Evolutionary conservation across 1,140 invertebrate species (phyloP).

Genomic region (Calliphora vicina): DNA sequence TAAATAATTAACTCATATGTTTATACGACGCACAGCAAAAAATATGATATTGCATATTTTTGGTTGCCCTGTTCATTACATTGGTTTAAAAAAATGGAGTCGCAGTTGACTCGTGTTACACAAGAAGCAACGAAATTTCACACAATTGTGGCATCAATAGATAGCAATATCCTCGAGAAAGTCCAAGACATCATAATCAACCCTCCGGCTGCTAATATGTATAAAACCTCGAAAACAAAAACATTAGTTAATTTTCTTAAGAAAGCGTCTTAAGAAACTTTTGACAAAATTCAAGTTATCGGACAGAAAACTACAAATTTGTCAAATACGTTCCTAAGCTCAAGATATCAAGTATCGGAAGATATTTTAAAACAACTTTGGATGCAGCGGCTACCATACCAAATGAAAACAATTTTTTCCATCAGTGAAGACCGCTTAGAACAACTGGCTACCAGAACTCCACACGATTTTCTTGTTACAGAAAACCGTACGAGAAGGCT

Average conservation of each 20-base stretch:
- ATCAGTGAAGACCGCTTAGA: not conserved
- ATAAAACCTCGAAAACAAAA: not conserved
- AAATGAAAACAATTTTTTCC: slow-evolving; percentile 4
- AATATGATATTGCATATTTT: too few species aligned
- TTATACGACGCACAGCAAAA: too few species aligned
- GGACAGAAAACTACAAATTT: not conserved
- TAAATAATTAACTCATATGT: too few species aligned
- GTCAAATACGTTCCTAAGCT: not conserved
- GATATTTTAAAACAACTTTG: too few species aligned
- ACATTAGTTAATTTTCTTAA: not conserved
- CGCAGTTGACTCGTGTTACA: not conserved
- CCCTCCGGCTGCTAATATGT: not conserved
- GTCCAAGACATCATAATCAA: not conserved
- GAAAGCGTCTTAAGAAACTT: not conserved
- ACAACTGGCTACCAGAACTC: not conserved
- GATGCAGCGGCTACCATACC: not conserved
- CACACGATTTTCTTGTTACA: not conserved
- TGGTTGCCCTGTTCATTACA: too few species aligned
- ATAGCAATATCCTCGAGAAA: not conserved
- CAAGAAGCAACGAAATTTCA: not conserved
- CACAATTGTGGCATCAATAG: not conserved
- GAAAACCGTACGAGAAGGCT: not conserved
- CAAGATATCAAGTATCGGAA: slow-evolving; percentile 19
- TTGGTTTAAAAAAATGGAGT: slow-evolving; percentile 32
- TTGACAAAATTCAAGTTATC: too few species aligned